Evolutionary conservation across 2,797 vertebrate species (phyloP).

Genomic region (Ara ararauna): DNA sequence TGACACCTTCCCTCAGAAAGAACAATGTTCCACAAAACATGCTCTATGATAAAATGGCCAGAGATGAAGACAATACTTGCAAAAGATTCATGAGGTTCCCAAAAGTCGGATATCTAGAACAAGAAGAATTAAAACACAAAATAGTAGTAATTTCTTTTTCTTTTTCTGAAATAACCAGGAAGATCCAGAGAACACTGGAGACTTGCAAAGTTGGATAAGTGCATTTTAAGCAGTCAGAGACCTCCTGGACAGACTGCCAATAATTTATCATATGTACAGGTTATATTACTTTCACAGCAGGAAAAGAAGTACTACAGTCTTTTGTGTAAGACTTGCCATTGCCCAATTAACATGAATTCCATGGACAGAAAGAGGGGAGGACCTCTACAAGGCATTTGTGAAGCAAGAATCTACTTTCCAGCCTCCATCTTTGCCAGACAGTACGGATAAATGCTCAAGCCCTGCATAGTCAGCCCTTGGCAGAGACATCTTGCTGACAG

Average conservation of each 20-base stretch:
- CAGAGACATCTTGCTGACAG: not conserved
- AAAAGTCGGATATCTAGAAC: not conserved
- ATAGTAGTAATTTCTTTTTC: fast-evolving
- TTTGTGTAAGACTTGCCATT: not conserved
- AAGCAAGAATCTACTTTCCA: not conserved
- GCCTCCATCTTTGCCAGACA: not conserved
- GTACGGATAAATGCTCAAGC: not conserved
- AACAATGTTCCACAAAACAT: not conserved
- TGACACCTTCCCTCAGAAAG: not conserved
- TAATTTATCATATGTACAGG: not conserved
- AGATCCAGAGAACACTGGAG: not conserved
- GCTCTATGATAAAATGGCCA: not conserved
- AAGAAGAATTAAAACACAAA: not conserved
- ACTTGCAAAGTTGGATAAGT: not conserved
- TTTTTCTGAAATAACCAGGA: not conserved
- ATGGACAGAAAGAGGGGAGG: not conserved
- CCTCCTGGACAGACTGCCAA: not conserved
- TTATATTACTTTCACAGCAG: not conserved
- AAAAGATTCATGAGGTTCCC: not conserved
- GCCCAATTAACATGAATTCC: not conserved
- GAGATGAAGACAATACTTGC: not conserved
- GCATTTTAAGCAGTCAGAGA: not conserved
- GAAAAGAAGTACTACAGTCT: not conserved
- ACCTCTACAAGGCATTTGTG: not conserved
- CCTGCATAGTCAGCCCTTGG: not conserved